phyloP scores from a whole-genome alignment of 2,113 vertebrate species.

The Camelus dromedarius region DNA sequence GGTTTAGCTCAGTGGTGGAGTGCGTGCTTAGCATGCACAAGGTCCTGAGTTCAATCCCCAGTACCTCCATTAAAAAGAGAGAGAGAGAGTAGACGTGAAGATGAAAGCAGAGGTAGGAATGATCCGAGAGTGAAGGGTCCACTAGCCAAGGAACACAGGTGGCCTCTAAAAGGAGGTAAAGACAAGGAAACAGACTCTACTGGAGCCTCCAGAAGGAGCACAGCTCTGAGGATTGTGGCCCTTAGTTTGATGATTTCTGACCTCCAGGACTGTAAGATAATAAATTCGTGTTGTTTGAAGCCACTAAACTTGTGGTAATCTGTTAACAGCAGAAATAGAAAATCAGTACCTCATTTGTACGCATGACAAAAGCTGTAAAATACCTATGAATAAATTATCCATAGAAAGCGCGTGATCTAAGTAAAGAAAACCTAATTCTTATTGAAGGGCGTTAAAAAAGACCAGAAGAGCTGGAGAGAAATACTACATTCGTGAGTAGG shows the following conservation, averaged over 20 bases:
- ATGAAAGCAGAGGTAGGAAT: neutral
- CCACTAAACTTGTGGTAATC: neutral
- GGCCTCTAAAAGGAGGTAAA: neutral
- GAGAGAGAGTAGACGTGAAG: neutral
- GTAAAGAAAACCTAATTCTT: neutral
- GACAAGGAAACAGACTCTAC: neutral
- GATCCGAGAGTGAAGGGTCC: neutral
- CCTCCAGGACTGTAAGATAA: neutral
- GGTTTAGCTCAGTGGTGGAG: too few relatives aligned
- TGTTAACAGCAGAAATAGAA: neutral
- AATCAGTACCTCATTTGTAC: neutral
- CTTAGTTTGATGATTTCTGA: neutral
- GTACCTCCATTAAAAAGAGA: too few relatives aligned
- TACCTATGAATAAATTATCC: neutral
- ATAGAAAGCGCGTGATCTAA: neutral
- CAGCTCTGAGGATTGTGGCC: too few relatives aligned
- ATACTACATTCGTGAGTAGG: neutral
- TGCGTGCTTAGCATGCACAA: too few relatives aligned
- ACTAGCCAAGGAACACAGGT: neutral
- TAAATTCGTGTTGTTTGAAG: neutral
- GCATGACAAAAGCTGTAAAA: neutral
- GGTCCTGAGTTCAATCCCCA: too few relatives aligned
- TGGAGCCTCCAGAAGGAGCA: neutral
- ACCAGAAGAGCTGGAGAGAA: neutral
- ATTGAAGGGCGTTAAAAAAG: neutral